Conservation (phyloP, 2,888 invertebrate species). For the Helleia helle region DNA sequence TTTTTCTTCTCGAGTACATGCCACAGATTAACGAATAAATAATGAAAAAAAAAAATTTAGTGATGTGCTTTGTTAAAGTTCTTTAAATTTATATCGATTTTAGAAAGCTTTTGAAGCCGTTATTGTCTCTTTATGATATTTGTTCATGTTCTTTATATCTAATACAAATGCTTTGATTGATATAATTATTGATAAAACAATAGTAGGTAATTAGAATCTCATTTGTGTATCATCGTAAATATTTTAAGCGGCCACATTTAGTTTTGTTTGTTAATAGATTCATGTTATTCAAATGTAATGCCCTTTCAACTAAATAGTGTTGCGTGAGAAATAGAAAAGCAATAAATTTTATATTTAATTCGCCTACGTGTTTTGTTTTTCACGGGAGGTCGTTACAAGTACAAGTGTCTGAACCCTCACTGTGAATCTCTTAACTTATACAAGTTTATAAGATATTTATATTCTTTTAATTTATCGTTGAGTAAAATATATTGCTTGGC, state of each 20-base stretch:
- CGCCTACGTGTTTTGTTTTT: constrained; percentile 20
- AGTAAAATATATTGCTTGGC: too few relatives aligned
- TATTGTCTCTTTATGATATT: neutral
- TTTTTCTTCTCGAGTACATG: too few relatives aligned
- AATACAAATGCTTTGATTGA: neutral
- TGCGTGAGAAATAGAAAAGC: constrained; percentile 17
- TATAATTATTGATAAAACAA: neutral
- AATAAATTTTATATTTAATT: constrained; percentile 24
- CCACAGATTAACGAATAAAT: too few relatives aligned
- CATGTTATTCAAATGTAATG: constrained; percentile 22
- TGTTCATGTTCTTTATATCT: neutral
- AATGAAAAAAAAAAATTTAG: neutral
- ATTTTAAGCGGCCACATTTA: neutral
- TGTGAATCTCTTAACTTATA: neutral
- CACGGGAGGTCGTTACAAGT: neutral
- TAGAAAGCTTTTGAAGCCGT: neutral
- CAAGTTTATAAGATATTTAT: too few relatives aligned
- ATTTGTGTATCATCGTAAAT: neutral
- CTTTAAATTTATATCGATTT: neutral
- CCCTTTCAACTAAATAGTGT: constrained; percentile 16
- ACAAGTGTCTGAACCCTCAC: neutral
- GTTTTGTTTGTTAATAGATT: constrained; percentile 20
- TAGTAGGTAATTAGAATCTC: neutral
- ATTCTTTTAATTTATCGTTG: too few relatives aligned
- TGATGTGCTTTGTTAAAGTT: neutral